Conservation (phyloP, 2,888 invertebrate genomes). For the Nomada flava region DNA sequence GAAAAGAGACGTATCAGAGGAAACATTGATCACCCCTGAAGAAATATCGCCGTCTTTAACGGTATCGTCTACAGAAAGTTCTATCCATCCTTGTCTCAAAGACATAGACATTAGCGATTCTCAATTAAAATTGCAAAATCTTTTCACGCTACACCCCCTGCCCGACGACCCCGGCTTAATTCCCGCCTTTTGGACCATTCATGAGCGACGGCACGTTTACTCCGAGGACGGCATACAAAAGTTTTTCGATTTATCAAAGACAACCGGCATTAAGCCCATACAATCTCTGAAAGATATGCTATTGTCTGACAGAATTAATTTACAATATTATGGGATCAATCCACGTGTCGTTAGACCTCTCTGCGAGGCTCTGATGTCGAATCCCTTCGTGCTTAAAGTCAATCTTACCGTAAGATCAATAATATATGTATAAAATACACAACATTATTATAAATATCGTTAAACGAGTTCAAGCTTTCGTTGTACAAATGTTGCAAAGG, state of each 20-base stretch:
- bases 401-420: conserved; percentile 74
- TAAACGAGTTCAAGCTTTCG: too few relatives aligned
- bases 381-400: conserved; percentile 72
- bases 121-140: conserved; percentile 70
- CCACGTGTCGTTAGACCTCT: conserved; percentile 72
- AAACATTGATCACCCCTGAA: conserved; percentile 65
- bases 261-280: conserved; percentile 68
- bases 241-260: conserved; percentile 69
- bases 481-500: too few relatives aligned
- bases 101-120: conserved; percentile 76
- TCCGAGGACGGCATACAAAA: conserved; percentile 71
- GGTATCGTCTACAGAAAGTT: conserved; percentile 56
- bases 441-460: too few relatives aligned
- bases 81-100: conserved; percentile 65
- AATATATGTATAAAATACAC: background rate
- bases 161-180: conserved; percentile 75
- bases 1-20: conserved; percentile 42
- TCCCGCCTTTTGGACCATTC: conserved; percentile 73
- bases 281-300: conserved; percentile 72
- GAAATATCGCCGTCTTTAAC: conserved; percentile 13
- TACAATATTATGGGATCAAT: conserved; percentile 77
- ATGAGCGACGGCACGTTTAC: conserved; percentile 62
- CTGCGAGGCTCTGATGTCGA: conserved; percentile 73
- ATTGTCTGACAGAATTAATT: conserved; percentile 70
- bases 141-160: conserved; percentile 67